Percentiles rank a stretch among this genome's conserved stretches.
These are phyloP conservation scores for Galemys pyrenaicus DNA, from an alignment of 2,113 vertebrate genomes.

Conservation along the genomic window DNA sequence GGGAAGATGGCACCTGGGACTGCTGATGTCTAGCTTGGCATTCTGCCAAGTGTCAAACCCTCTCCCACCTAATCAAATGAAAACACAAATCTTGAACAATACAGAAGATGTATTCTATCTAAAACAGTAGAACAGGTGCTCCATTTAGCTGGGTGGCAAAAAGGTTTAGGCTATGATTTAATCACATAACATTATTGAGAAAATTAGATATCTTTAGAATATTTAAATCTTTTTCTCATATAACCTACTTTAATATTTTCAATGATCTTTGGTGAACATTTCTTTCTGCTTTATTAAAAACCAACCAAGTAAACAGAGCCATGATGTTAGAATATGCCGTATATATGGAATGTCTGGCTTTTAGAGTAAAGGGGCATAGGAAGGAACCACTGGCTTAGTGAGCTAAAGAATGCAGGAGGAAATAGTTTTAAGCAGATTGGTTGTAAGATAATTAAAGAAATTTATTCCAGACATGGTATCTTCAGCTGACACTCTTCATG, in stretches of 20 bases:
- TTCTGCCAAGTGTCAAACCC: no score
- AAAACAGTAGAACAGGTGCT: background rate
- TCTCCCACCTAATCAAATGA: no score
- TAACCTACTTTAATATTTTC: background rate
- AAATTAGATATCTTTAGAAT: background rate
- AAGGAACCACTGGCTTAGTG: background rate
- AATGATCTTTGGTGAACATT: background rate
- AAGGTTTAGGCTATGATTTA: background rate
- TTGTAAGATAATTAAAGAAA: background rate
- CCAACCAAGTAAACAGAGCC: background rate
- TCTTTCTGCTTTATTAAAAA: slow-evolving; percentile 18
- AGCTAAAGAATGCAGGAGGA: background rate
- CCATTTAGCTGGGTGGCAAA: background rate
- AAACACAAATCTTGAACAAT: background rate
- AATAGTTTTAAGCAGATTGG: background rate
- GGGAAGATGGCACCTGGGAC: no score
- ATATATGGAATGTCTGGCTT: background rate
- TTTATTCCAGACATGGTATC: background rate
- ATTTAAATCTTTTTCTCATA: background rate
- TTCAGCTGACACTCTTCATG: background rate
- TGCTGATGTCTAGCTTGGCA: no score
- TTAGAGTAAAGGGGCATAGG: background rate
- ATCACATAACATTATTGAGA: background rate
- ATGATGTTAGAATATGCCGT: background rate
- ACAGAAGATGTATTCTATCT: background rate